Evolutionary conservation across 30 jellyfish, hydroid and myxozoan genomes (phyloP).

Genomic region (Hydra vulgaris): DNA sequence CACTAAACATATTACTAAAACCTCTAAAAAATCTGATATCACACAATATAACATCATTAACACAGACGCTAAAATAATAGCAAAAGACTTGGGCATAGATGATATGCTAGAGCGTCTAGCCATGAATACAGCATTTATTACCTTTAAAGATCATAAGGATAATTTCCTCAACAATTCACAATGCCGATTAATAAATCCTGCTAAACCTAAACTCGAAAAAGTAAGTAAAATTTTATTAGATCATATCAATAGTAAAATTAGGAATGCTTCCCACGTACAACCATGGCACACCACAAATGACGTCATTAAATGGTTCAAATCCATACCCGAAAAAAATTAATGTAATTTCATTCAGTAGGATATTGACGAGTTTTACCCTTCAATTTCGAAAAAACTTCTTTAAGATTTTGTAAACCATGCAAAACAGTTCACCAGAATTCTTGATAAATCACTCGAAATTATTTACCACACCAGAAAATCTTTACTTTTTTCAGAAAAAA

Average conservation of each 20-base stretch:
- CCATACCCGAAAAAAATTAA: constrained; percentile 24
- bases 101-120: constrained; percentile 24
- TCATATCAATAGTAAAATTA: constrained; percentile 20
- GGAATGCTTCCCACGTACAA: constrained; percentile 15
- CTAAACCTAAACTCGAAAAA: constrained; percentile 44
- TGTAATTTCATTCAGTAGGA: constrained; percentile 33
- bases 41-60: constrained; percentile 15
- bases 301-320: constrained; percentile 30
- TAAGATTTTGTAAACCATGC: constrained; percentile 7
- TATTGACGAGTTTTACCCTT: constrained; percentile 45
- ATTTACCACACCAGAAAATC: constrained; percentile 47
- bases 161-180: constrained; percentile 32
- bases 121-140: constrained; percentile 23
- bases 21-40: constrained; percentile 6
- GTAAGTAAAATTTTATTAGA: constrained; percentile 44
- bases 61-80: constrained; percentile 26
- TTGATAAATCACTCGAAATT: constrained; percentile 22
- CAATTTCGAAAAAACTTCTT: constrained; percentile 31
- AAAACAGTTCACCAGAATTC: constrained; percentile 3
- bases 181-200: constrained; percentile 38
- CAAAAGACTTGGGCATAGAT: constrained; percentile 12
- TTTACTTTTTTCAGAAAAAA: constrained; percentile 23
- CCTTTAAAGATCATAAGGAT: constrained; percentile 31
- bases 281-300: constrained; percentile 38
- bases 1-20: constrained; percentile 1